These are phyloP conservation scores for Periophthalmus modestus DNA, from an alignment of 2,113 vertebrate species.

Conservation along the genomic window DNA sequence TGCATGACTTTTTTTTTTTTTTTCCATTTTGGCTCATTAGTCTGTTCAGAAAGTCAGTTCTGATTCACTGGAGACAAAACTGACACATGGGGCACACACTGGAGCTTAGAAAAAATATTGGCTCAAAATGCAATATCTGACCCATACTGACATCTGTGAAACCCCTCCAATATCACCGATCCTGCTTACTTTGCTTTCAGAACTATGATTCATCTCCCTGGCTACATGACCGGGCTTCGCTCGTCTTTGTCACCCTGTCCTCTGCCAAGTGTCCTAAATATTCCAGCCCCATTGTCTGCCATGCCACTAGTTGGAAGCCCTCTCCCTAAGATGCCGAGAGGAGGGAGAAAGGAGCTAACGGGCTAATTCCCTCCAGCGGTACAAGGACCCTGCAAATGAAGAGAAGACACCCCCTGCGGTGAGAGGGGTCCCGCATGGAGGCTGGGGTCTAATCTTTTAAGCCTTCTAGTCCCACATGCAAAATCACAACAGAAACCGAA, in stretches of 20 bases:
- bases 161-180: neutral
- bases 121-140: no score
- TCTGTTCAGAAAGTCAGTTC: no score
- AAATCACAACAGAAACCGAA: slow-evolving; percentile 11
- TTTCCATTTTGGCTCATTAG: no score
- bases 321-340: slow-evolving; percentile 57
- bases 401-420: slow-evolving; percentile 58
- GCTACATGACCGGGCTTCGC: slow-evolving; percentile 57
- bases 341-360: slow-evolving; percentile 55
- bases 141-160: no score
- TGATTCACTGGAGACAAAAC: no score
- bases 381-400: slow-evolving; percentile 67
- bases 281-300: slow-evolving; percentile 65
- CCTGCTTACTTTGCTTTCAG: slow-evolving; percentile 57
- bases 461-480: slow-evolving; percentile 27
- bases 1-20: no score
- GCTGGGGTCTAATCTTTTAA: slow-evolving; percentile 73
- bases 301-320: slow-evolving; percentile 40
- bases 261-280: slow-evolving; percentile 75
- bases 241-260: slow-evolving; percentile 56
- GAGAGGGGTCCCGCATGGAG: slow-evolving; percentile 53
- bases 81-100: no score
- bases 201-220: slow-evolving; percentile 51
- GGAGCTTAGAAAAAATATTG: no score
- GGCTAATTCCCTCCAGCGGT: slow-evolving; percentile 65